Percentiles rank a stretch among this genome's conserved stretches.
These are phyloP conservation scores for Trogon surrucura DNA, from an alignment of 2,113 vertebrate genomes.

Conservation along the genomic window DNA sequence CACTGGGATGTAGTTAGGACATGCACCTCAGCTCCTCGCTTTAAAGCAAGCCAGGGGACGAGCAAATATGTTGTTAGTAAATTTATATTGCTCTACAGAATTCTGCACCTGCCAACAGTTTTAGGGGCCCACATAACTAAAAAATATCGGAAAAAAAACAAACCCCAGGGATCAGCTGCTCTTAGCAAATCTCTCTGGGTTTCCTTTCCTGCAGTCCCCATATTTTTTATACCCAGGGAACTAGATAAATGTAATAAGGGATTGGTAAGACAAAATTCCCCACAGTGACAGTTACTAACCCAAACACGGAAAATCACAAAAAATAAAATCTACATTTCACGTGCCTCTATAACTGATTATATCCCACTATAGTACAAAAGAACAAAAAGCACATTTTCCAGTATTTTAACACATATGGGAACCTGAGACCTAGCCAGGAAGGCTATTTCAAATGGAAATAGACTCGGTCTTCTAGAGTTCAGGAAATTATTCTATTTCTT, in stretches of 20 bases:
- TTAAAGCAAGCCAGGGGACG: background rate
- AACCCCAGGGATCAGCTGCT: background rate
- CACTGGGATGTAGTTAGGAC: background rate
- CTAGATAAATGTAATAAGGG: background rate
- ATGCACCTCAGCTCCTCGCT: fast-evolving
- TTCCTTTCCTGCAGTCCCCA: background rate
- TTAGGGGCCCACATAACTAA: background rate
- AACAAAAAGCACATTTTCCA: background rate
- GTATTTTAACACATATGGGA: slow-evolving; percentile 5
- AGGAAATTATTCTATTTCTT: slow-evolving; percentile 27
- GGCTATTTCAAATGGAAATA: slow-evolving; percentile 8
- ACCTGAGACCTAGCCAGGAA: background rate
- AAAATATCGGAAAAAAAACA: background rate
- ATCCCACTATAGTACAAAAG: background rate
- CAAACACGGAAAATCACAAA: background rate
- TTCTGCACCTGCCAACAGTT: background rate
- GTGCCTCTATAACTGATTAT: background rate
- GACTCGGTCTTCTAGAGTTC: slow-evolving; percentile 21
- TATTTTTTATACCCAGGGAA: background rate
- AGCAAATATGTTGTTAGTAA: background rate
- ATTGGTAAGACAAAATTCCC: background rate
- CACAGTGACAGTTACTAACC: background rate
- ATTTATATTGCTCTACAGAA: background rate
- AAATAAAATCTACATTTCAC: background rate
- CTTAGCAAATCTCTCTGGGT: background rate